phyloP scores from a whole-genome alignment of 92 coral and sea anemone species.

The Epizoanthus stellaris region DNA sequence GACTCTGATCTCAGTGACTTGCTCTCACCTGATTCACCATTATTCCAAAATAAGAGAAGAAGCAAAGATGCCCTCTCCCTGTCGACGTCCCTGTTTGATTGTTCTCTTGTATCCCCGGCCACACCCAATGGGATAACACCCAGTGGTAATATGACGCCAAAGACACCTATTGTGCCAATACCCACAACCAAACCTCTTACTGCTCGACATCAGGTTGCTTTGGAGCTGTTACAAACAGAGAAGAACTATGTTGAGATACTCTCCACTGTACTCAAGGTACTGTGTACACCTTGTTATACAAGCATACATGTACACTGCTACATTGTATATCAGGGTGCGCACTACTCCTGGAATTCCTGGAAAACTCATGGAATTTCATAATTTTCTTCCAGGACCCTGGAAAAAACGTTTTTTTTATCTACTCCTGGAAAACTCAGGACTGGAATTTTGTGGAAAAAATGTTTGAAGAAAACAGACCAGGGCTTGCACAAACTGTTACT shows the following conservation, averaged over 20 bases:
- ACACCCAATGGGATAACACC: constrained; percentile 85
- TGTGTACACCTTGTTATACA: background rate
- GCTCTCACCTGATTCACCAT: constrained; percentile 94
- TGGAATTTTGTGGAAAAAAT: no score
- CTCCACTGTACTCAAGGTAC: constrained; percentile 90
- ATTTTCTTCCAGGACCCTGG: no score
- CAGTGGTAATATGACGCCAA: constrained; percentile 81
- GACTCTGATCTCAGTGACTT: constrained; percentile 95
- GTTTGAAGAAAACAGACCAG: no score
- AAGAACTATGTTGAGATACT: constrained; percentile 93
- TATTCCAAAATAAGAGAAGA: constrained; percentile 81
- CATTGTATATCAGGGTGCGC: background rate
- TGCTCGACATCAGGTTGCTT: constrained; percentile 97
- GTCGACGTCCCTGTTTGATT: constrained; percentile 87
- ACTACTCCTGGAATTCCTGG: no score
- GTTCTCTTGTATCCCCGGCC: constrained; percentile 85
- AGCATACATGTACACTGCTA: background rate
- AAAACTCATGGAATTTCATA: no score
- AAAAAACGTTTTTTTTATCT: no score
- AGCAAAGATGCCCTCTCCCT: constrained; percentile 89
- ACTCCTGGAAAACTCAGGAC: no score
- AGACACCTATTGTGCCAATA: constrained; percentile 59
- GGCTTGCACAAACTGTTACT: no score
- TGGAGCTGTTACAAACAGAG: constrained; percentile 95
- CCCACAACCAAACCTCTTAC: constrained; percentile 83